These are phyloP conservation scores for Pachycephala philippinensis DNA, from an alignment of 2,113 vertebrate species.

Conservation along the genomic window DNA sequence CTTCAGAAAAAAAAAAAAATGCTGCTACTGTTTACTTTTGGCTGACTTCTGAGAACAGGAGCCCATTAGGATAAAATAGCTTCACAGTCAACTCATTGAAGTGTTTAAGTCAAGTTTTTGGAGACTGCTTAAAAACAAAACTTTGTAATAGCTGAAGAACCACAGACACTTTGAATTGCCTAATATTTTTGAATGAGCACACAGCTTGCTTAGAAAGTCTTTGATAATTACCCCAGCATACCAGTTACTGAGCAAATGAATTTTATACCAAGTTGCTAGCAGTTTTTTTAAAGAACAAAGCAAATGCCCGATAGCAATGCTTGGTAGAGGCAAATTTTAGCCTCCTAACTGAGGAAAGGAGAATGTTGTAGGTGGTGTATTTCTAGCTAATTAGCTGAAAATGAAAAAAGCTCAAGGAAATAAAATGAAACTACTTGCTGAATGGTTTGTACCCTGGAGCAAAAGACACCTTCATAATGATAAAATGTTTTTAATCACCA, in stretches of 20 bases:
- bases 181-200: conserved; percentile 1
- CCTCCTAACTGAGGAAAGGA: conserved; percentile 6
- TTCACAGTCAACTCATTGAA: neutral
- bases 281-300: conserved; percentile 28
- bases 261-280: conserved; percentile 25
- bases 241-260: neutral
- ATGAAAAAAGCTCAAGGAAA: conserved; percentile 42
- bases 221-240: neutral
- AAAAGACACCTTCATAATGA: conserved; percentile 33
- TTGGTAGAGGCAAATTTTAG: conserved; percentile 22
- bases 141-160: conserved; percentile 11
- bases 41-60: neutral
- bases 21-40: neutral
- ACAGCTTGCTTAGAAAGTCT: neutral
- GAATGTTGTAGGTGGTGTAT: conserved; percentile 16
- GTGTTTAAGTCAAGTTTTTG: neutral
- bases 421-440: conserved; percentile 33
- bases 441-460: neutral
- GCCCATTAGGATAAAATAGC: neutral
- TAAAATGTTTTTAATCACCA: conserved; percentile 44
- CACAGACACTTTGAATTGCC: neutral
- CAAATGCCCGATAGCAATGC: conserved; percentile 42
- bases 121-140: neutral
- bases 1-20: neutral
- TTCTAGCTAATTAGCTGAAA: conserved; percentile 58